Evolutionary conservation across 2,113 vertebrate genomes (phyloP).

Genomic region (Eurystomus gularis): DNA sequence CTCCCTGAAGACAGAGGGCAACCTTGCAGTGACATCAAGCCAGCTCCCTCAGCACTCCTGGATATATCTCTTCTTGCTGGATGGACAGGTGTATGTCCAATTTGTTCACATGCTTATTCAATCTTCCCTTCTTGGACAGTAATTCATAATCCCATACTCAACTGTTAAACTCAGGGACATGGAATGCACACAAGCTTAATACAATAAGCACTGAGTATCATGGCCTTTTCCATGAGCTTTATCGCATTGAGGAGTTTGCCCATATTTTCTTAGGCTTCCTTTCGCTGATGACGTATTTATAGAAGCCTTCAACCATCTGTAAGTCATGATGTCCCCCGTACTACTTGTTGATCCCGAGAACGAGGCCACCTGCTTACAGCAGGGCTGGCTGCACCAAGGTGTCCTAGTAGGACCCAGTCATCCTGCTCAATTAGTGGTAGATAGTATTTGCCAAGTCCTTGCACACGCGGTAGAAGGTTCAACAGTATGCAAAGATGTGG

Average conservation of each 20-base stretch:
- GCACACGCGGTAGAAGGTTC: background rate
- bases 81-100: background rate
- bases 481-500: background rate
- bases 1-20: background rate
- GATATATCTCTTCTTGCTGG: background rate
- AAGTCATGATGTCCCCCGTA: background rate
- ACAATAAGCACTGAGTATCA: background rate
- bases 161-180: background rate
- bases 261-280: background rate
- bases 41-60: background rate
- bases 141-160: background rate
- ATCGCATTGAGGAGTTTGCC: background rate
- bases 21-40: background rate
- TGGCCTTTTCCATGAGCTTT: background rate
- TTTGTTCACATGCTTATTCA: background rate
- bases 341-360: background rate
- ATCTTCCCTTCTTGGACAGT: background rate
- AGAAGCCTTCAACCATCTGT: background rate
- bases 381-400: background rate
- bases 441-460: background rate
- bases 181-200: background rate
- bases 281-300: background rate
- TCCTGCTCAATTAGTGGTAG: background rate
- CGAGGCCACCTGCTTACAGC: background rate
- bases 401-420: background rate